Percentiles rank a stretch among this genome's conserved stretches.
Conservation (phyloP, 2,797 vertebrate species). For the Dendrocincla fuliginosa region DNA sequence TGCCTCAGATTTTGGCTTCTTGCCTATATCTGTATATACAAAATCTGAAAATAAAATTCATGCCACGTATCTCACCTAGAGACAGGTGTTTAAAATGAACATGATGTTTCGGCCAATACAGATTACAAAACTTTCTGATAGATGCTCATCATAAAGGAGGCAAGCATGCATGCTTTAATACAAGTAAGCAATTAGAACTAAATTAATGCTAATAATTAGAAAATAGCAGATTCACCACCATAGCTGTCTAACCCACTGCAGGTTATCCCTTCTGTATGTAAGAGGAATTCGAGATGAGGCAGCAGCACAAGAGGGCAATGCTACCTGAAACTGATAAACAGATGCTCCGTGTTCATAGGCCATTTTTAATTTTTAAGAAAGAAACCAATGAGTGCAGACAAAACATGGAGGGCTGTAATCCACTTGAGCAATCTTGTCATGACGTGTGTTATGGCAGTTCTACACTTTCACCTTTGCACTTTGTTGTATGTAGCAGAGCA, state of each 20-base stretch:
- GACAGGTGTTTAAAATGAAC: neutral
- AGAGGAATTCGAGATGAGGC: neutral
- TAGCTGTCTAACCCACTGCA: neutral
- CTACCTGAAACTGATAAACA: neutral
- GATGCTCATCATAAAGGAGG: neutral
- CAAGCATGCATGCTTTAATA: neutral
- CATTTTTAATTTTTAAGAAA: conserved; percentile 25
- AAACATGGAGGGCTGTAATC: conserved; percentile 31
- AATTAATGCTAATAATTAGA: neutral
- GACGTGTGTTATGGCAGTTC: conserved; percentile 60
- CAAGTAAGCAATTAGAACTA: neutral
- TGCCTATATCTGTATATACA: neutral
- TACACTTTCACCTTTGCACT: conserved; percentile 77
- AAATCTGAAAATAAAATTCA: neutral
- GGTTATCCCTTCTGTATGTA: neutral
- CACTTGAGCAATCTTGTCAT: conserved; percentile 67
- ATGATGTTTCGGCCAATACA: neutral
- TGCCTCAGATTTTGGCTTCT: neutral
- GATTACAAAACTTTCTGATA: neutral
- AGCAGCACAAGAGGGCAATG: neutral
- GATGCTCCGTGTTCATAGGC: neutral
- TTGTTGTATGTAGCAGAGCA: conserved; percentile 60
- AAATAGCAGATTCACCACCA: neutral
- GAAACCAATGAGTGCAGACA: neutral
- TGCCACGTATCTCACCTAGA: neutral